Evolutionary conservation across 2,888 invertebrate species (phyloP).

Genomic region (Ferrisia virgata): DNA sequence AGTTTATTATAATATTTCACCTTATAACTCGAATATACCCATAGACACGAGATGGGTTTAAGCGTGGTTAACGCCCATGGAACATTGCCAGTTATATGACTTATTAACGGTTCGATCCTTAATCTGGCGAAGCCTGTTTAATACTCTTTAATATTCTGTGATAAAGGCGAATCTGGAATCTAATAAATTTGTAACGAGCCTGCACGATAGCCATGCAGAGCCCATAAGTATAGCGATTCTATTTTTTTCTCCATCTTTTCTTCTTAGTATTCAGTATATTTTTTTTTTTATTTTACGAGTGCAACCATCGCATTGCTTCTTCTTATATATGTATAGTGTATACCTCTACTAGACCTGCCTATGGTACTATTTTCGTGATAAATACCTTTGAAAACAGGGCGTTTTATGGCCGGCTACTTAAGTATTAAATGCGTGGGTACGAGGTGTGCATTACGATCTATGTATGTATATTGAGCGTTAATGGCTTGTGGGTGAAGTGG

Average conservation of each 20-base stretch:
- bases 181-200: conserved; percentile 20
- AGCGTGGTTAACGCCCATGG: conserved; percentile 28
- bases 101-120: background rate
- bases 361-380: background rate
- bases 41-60: conserved; percentile 1
- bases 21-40: conserved; percentile 15
- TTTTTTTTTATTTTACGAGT: background rate
- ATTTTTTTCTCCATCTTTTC: background rate
- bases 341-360: too few species aligned
- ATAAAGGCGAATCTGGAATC: conserved; percentile 23
- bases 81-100: conserved; percentile 22
- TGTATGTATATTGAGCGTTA: background rate
- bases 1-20: conserved; percentile 28
- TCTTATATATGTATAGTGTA: background rate
- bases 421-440: conserved; percentile 22
- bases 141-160: conserved; percentile 23
- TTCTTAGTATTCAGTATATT: too few species aligned
- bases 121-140: conserved; percentile 21
- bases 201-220: background rate
- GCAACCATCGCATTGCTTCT: background rate
- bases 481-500: conserved; percentile 8
- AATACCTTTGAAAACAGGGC: conserved; percentile 16
- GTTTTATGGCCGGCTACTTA: conserved; percentile 26
- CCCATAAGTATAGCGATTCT: background rate
- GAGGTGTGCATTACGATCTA: conserved; percentile 8